These are phyloP conservation scores for Thymelicus acteon DNA, from an alignment of 2,888 invertebrate species.

Conservation along the genomic window DNA sequence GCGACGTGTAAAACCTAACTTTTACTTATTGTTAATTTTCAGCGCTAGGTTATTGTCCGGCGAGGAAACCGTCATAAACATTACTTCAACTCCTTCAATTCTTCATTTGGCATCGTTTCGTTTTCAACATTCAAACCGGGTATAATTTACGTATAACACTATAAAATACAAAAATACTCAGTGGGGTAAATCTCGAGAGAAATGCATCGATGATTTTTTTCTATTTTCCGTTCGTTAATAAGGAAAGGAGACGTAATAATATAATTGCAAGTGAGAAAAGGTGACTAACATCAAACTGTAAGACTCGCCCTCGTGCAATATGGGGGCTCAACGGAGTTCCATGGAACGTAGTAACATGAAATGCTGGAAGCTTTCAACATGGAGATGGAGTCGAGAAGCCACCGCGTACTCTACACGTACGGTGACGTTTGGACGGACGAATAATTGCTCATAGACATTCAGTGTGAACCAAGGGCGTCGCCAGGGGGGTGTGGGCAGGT, in stretches of 20 bases:
- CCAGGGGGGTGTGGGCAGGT: too few species aligned
- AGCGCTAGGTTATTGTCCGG: slow-evolving; percentile 26
- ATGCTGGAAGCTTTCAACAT: neutral
- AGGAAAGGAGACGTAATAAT: too few species aligned
- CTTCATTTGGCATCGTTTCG: slow-evolving; percentile 25
- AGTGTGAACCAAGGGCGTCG: too few species aligned
- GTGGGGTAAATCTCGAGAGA: neutral
- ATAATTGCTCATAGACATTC: slow-evolving; percentile 48
- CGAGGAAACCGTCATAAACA: slow-evolving; percentile 23
- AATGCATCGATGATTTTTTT: slow-evolving; percentile 1
- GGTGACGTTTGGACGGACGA: slow-evolving; percentile 58
- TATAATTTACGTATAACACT: slow-evolving; percentile 16
- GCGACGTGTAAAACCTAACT: slow-evolving; percentile 3
- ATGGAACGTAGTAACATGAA: neutral
- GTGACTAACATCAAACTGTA: too few species aligned
- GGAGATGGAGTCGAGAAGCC: neutral
- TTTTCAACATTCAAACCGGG: neutral
- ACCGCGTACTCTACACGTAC: slow-evolving; percentile 23
- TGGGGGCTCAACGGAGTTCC: too few species aligned
- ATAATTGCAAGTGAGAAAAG: too few species aligned
- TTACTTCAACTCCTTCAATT: slow-evolving; percentile 3
- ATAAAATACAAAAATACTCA: slow-evolving; percentile 24
- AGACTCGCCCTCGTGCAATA: too few species aligned
- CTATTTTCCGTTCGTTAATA: too few species aligned
- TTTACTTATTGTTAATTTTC: slow-evolving; percentile 28